Percentiles rank a stretch among this genome's conserved stretches.
Evolutionary conservation across 2,797 vertebrate genomes (phyloP).

Genomic region (Lophura swinhoii): DNA sequence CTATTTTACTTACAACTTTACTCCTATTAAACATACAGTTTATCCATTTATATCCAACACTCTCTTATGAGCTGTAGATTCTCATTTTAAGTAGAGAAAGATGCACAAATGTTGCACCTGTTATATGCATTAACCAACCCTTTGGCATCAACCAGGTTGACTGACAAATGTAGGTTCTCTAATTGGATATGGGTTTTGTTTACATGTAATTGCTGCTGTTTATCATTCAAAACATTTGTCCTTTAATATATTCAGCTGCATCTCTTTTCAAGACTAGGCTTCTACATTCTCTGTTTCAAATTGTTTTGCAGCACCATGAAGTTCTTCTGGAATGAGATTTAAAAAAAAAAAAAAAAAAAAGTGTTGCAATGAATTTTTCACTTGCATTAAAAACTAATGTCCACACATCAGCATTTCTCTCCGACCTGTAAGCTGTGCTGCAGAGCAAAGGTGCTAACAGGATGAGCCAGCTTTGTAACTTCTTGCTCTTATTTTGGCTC

Average conservation of each 20-base stretch:
- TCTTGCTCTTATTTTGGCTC: not conserved
- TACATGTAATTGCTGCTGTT: slow-evolving; percentile 1
- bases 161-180: not conserved
- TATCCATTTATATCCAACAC: not conserved
- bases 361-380: not conserved
- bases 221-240: slow-evolving; percentile 19
- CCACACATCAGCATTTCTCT: not conserved
- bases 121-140: not conserved
- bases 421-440: not conserved
- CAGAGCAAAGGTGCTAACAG: not conserved
- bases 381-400: not conserved
- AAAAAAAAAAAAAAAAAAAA: not conserved
- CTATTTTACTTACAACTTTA: not conserved
- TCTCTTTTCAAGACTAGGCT: not conserved
- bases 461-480: not conserved
- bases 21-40: not conserved
- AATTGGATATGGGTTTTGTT: not conserved
- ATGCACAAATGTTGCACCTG: not conserved
- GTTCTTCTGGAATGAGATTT: not conserved
- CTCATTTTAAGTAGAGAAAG: not conserved
- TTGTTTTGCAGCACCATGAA: not conserved
- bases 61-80: not conserved
- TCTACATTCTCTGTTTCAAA: not conserved
- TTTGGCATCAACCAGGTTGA: not conserved
- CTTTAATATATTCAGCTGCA: not conserved